phyloP scores from a whole-genome alignment of 2,888 invertebrate genomes.

The Lithophane semibrunnea region DNA sequence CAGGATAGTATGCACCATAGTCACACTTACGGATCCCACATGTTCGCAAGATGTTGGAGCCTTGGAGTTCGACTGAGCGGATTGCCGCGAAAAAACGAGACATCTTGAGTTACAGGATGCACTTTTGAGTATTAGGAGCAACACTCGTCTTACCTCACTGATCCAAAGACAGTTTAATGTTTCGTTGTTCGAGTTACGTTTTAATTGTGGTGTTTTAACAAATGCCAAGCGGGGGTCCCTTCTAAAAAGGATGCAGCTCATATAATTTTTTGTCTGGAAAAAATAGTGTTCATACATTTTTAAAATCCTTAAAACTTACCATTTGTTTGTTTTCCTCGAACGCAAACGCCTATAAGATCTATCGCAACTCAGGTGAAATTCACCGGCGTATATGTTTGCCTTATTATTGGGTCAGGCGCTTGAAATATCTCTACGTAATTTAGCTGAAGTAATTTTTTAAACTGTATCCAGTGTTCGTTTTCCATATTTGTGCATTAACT shows the following conservation, averaged over 20 bases:
- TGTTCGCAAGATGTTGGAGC: conserved; percentile 87
- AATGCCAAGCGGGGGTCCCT: not conserved
- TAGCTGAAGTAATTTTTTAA: not conserved
- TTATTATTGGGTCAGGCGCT: conserved; percentile 42
- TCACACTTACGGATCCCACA: conserved; percentile 81
- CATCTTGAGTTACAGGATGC: conserved; percentile 89
- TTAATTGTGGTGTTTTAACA: conserved; percentile 49
- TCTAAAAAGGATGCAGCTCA: not conserved
- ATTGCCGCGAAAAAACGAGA: conserved; percentile 84
- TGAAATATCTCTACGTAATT: not conserved
- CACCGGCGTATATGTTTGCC: conserved; percentile 39
- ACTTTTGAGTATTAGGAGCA: conserved; percentile 79
- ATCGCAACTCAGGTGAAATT: conserved; percentile 25
- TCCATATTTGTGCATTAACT: not conserved
- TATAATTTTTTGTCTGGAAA: not conserved
- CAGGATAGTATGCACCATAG: conserved; percentile 76
- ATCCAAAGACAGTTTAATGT: conserved; percentile 73
- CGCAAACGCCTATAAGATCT: conserved; percentile 38
- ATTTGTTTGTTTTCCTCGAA: not conserved
- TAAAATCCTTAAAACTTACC: not conserved
- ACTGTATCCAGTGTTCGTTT: not conserved
- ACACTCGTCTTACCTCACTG: conserved; percentile 64
- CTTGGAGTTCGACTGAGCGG: conserved; percentile 79
- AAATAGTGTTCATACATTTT: not conserved
- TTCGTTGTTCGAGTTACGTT: conserved; percentile 65